Evolutionary conservation across 2,888 invertebrate genomes (phyloP), one percentile per base, ranked within the genome.

Genomic region (Ametastegia equiseti): DNA sequence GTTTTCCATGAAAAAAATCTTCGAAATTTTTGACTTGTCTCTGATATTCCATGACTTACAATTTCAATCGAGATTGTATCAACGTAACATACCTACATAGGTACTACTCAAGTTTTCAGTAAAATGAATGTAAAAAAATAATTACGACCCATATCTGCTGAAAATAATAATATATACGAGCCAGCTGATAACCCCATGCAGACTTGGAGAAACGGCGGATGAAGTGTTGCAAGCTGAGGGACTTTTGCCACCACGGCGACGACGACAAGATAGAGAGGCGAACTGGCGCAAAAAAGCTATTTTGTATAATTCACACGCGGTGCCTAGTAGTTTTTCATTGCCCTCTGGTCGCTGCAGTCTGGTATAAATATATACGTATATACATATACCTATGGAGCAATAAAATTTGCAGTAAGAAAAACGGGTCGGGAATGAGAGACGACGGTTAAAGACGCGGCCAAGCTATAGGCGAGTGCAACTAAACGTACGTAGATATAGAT

Each of bases 191-290:
- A 15, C 1, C 60, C n/a, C n/a, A n/a, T n/a, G n/a, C 60, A 60
- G 60, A 60, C 60, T 60, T 23, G 33, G 71, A 60, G 15, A 23
- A 57, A 79, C 65, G 39, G 73, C 19, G 60, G 27, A 80, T 81
- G 69, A 82, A 82, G 79, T 81, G 80, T 81, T 67, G 67, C 65
- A 73, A 47, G 39, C 36, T 27, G 36, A n/a, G n/a, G n/a, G n/a
- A n/a, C n/a, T n/a, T n/a, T n/a, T n/a, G n/a, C n/a, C n/a, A 13
- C 39, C 13, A 67, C 13, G 9, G 9, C 67, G n/a, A 15, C 15
- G n/a, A 39, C 67, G 67, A 67, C 67, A 42, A 36, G 67, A n/a
- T 39, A 39, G 11, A 67, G 67, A n/a, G n/a, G n/a, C n/a, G n/a
- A n/a, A n/a, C n/a, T n/a, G n/a, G 36, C 67, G 67, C 67, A 42